Conservation (phyloP, 2,888 invertebrate species). For the Nematopogon swammerdamellus region DNA sequence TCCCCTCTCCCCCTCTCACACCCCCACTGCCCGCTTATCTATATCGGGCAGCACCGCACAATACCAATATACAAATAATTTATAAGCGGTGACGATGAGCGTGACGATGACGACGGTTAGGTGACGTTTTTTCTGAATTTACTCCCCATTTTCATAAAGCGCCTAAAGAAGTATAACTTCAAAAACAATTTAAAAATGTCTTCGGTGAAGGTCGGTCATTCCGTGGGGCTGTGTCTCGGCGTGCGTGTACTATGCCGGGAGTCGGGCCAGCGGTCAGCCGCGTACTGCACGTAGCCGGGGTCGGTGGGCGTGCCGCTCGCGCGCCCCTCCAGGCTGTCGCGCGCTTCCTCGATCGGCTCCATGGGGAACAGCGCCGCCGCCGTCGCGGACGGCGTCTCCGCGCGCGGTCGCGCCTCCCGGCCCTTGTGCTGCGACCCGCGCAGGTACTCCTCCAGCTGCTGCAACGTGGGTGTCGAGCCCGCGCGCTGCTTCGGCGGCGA, state of each 20-base stretch:
- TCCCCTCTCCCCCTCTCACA: no score
- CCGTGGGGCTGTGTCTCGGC: conserved; percentile 54
- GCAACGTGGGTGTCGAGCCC: conserved; percentile 37
- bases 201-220: conserved; percentile 1
- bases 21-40: no score
- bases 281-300: conserved; percentile 71
- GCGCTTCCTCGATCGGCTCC: conserved; percentile 47
- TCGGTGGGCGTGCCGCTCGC: conserved; percentile 67
- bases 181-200: no score
- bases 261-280: conserved; percentile 66
- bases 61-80: no score
- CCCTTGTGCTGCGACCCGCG: conserved; percentile 26
- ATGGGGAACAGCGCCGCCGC: conserved; percentile 41
- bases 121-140: no score
- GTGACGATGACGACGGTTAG: no score
- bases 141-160: no score
- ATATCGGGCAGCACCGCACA: no score
- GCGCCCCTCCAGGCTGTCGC: conserved; percentile 32
- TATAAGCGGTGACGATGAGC: no score
- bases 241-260: conserved; percentile 49
- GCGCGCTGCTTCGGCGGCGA: conserved; percentile 38
- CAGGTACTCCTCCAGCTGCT: conserved; percentile 48
- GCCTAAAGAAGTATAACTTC: no score
- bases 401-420: conserved; percentile 22
- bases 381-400: conserved; percentile 25